These are phyloP conservation scores for Chondrilla cf. caribensis DNA, from an alignment of 37 sponge, comb jelly and placozoan species.

Conservation along the genomic window DNA sequence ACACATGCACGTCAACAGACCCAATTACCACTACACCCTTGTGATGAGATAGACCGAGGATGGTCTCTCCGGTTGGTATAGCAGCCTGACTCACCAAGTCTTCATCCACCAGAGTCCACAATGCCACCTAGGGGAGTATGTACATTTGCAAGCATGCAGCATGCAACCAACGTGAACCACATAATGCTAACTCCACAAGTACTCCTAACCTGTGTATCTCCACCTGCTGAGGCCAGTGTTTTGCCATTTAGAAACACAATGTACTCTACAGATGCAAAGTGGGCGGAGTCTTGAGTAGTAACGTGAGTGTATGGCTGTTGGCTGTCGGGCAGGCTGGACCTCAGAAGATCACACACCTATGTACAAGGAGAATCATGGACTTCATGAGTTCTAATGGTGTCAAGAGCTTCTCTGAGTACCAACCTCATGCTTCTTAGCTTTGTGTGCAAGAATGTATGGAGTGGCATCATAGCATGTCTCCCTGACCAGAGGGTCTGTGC, in stretches of 20 bases:
- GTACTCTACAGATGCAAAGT: background rate
- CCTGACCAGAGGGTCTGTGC: conserved; percentile 23
- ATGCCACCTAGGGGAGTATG: conserved; percentile 27
- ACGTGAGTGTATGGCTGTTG: background rate
- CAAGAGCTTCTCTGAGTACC: too few species aligned
- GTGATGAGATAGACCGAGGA: conserved; percentile 28
- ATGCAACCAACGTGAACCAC: background rate
- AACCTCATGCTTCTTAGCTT: conserved; percentile 37
- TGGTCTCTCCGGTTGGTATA: conserved; percentile 35
- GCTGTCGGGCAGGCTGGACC: background rate
- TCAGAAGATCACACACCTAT: conserved; percentile 16
- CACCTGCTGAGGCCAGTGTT: background rate
- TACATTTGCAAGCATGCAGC: background rate
- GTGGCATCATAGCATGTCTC: conserved; percentile 19
- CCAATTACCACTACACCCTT: conserved; percentile 37
- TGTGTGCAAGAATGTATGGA: conserved; percentile 60
- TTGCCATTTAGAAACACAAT: background rate
- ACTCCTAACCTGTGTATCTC: conserved; percentile 17
- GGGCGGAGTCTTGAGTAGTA: conserved; percentile 6
- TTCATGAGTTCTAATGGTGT: too few species aligned
- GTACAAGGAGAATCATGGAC: too few species aligned
- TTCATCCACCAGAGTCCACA: conserved; percentile 27
- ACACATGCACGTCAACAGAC: conserved; percentile 46
- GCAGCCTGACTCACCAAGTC: conserved; percentile 8
- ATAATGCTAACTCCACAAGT: background rate